Percentiles rank a stretch among this genome's conserved stretches.
Evolutionary conservation across 2,797 vertebrate species (phyloP).

Genomic region (Choloepus didactylus): DNA sequence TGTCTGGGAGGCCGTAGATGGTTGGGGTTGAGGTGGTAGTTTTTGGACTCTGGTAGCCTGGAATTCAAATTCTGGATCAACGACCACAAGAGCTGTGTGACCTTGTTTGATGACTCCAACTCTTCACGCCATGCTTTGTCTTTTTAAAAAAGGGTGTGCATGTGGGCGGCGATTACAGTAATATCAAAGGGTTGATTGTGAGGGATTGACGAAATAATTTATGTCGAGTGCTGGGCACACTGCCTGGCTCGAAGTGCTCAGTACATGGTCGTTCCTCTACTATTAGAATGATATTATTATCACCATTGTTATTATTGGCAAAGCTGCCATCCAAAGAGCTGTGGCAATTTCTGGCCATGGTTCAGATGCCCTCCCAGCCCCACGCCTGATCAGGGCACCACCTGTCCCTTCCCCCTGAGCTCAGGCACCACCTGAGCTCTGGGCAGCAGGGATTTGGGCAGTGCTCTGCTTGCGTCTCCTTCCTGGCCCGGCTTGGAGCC

Average conservation of each 20-base stretch:
- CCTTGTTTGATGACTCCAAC: background rate
- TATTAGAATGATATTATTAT: background rate
- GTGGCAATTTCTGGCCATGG: background rate
- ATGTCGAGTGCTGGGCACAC: background rate
- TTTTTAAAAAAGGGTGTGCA: background rate
- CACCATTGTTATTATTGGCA: background rate
- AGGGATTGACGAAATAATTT: constrained; percentile 62
- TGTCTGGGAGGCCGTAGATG: background rate
- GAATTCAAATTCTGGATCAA: constrained; percentile 6
- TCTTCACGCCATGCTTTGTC: background rate
- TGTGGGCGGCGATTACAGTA: background rate
- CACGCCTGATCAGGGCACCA: background rate
- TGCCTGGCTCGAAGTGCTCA: constrained; percentile 15
- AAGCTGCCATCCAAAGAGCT: background rate
- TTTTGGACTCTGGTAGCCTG: background rate
- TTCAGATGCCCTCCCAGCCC: background rate
- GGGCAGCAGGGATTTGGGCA: constrained; percentile 68
- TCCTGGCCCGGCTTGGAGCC: constrained; percentile 65
- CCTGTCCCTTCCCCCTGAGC: background rate
- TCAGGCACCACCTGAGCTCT: constrained; percentile 22
- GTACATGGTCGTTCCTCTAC: background rate
- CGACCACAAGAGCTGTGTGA: background rate
- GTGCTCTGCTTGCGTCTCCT: constrained; percentile 63
- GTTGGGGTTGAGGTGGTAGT: background rate
- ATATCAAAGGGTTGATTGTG: constrained; percentile 13